Evolutionary conservation across 2,888 invertebrate genomes (phyloP).

Genomic region (Drosophila subsilvestris): DNA sequence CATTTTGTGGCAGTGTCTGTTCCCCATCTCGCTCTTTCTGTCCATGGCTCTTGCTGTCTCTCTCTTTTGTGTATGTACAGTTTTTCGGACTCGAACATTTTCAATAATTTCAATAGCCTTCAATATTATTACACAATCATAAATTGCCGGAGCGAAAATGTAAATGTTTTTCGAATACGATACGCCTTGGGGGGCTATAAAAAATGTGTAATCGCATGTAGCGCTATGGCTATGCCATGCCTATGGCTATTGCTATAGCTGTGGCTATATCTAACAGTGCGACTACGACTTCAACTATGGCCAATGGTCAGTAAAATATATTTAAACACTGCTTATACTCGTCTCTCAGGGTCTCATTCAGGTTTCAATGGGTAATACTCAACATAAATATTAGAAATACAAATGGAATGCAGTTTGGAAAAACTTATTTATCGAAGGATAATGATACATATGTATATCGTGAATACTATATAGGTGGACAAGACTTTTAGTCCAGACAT

Average conservation of each 20-base stretch:
- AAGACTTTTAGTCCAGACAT: neutral
- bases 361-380: neutral
- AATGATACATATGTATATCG: neutral
- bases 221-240: conserved; percentile 12
- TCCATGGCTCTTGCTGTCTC: neutral
- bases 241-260: conserved; percentile 36
- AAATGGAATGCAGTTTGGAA: neutral
- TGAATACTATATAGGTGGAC: neutral
- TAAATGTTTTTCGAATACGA: conserved; percentile 32
- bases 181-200: conserved; percentile 35
- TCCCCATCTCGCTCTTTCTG: neutral
- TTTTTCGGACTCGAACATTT: conserved; percentile 28
- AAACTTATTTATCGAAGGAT: neutral
- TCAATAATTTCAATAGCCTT: conserved; percentile 46
- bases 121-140: conserved; percentile 47
- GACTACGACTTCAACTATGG: conserved; percentile 18
- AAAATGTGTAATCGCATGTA: conserved; percentile 29
- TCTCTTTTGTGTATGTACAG: conserved; percentile 30
- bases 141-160: conserved; percentile 40
- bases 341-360: neutral
- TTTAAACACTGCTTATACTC: too few relatives aligned
- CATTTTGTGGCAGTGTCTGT: conserved; percentile 40
- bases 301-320: conserved; percentile 2
- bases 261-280: conserved; percentile 21
- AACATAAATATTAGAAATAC: neutral